phyloP scores from a whole-genome alignment of 2,888 invertebrate genomes.

The Periphyllus acericola region DNA sequence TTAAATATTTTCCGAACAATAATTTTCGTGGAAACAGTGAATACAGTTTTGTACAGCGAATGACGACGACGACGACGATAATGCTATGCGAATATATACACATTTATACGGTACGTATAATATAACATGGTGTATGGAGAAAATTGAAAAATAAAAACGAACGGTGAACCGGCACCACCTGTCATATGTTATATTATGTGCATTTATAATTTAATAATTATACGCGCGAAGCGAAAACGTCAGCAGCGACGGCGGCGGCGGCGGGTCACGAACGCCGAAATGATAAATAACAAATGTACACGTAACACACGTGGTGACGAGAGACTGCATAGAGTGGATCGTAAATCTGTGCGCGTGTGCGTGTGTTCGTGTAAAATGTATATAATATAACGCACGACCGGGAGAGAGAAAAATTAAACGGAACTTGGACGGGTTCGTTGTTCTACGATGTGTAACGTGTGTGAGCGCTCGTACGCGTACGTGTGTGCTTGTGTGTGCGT shows the following conservation, averaged over 20 bases:
- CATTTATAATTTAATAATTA: neutral
- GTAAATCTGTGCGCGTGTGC: neutral
- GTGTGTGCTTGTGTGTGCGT: neutral
- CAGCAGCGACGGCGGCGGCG: neutral
- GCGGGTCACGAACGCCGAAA: neutral
- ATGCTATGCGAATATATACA: too few species aligned
- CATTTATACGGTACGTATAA: too few species aligned
- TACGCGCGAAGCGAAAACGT: neutral
- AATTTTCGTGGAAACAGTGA: conserved; percentile 15
- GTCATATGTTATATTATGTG: too few species aligned
- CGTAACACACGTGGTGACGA: neutral
- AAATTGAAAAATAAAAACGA: too few species aligned
- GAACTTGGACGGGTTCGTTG: conserved; percentile 27
- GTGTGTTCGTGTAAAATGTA: neutral
- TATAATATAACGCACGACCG: neutral
- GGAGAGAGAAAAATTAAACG: conserved; percentile 17
- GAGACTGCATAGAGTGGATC: neutral
- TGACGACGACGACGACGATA: neutral
- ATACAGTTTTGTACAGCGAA: neutral
- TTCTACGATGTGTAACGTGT: neutral
- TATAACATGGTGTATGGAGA: too few species aligned
- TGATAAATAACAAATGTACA: neutral
- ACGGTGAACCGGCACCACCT: too few species aligned
- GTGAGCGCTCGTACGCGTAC: neutral
- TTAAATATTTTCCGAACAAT: conserved; percentile 42